These are phyloP conservation scores for Paradisaea rubra DNA, from an alignment of 2,113 vertebrate genomes.

Conservation along the genomic window DNA sequence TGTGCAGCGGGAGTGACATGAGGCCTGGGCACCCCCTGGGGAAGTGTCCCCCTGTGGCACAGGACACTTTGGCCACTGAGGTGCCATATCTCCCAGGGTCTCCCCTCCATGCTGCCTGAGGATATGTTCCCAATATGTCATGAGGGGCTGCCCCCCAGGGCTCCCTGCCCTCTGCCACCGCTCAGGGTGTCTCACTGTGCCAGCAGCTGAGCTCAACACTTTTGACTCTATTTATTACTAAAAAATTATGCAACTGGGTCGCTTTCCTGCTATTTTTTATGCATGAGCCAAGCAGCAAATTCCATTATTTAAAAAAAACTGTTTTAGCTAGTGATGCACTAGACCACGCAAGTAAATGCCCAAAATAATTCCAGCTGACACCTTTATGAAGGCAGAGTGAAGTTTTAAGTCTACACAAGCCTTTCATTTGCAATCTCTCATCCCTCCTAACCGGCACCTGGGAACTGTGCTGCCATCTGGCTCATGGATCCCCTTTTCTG, in stretches of 20 bases:
- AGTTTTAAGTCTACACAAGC: constrained; percentile 14
- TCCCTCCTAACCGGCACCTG: neutral
- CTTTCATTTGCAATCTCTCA: constrained; percentile 11
- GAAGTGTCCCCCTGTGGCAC: neutral
- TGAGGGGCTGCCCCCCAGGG: neutral
- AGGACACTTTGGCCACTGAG: neutral
- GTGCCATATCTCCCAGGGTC: neutral
- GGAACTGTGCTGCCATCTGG: neutral
- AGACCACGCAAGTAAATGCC: constrained; percentile 58
- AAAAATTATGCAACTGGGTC: constrained; percentile 65
- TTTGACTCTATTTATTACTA: constrained; percentile 54
- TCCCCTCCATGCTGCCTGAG: fast-evolving
- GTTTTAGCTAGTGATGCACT: constrained; percentile 58
- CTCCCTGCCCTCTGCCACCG: neutral
- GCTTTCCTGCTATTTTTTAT: constrained; percentile 50
- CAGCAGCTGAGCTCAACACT: constrained; percentile 45
- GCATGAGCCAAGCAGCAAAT: constrained; percentile 57
- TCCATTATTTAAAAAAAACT: constrained; percentile 59
- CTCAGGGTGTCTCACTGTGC: neutral
- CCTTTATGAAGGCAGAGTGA: constrained; percentile 55
- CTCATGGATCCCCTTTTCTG: neutral
- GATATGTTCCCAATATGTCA: neutral
- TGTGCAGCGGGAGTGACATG: fast-evolving
- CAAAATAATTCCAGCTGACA: constrained; percentile 62
- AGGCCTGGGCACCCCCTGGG: fast-evolving